Evolutionary conservation across 2,113 vertebrate genomes (phyloP), one percentile per base, ranked within the genome.

Genomic region (Macroglossus sobrinus): DNA sequence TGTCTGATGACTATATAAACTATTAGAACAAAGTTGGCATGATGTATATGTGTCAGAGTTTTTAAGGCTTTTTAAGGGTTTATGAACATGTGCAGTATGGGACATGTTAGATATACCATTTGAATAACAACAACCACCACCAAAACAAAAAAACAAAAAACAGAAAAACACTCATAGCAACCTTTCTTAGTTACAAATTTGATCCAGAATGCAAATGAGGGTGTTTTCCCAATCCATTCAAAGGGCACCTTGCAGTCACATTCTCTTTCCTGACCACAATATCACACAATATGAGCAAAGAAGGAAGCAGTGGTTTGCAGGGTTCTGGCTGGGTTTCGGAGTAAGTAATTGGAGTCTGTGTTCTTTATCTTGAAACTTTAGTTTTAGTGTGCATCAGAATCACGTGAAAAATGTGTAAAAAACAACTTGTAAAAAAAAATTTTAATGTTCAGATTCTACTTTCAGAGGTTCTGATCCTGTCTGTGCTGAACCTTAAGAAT

Each of bases 61-160:
- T 63, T 30, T 24, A 59, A 59, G 8, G 24, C 3, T 59, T 59
- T 30, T 30, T 14, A 61, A 92, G 78, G 22, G 38, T 95, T 91
- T 5, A 1, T 94, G 93, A 95, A 85, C 74, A 97, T 86, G 18
- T 89, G 78, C 22, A 79, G 43, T 89, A 89, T 93, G 68, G 86
- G 50, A 88, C 63, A 93, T 85, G 96, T 95, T 91, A 97, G 85
- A 92, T 82, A 45, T 85, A 96, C 47, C 43, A 90, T 61, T 94
- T 91, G 57, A 55, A 55, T 95, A 97, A 89, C 81, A 94, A 47
- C 43, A 63, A n/a, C n/a, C n/a, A n/a, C n/a, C n/a, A n/a, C n/a
- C n/a, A 53, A 94, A 94, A 91, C 95, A 96, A 53, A 55, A 57
- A 50, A 50, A 50, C 1, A 45, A 5, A 43, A 47, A 47, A 47